Percentiles rank a stretch among this genome's conserved stretches.
Evolutionary conservation across 2,797 vertebrate genomes (phyloP).

Genomic region (Phaenicophaeus curvirostris): DNA sequence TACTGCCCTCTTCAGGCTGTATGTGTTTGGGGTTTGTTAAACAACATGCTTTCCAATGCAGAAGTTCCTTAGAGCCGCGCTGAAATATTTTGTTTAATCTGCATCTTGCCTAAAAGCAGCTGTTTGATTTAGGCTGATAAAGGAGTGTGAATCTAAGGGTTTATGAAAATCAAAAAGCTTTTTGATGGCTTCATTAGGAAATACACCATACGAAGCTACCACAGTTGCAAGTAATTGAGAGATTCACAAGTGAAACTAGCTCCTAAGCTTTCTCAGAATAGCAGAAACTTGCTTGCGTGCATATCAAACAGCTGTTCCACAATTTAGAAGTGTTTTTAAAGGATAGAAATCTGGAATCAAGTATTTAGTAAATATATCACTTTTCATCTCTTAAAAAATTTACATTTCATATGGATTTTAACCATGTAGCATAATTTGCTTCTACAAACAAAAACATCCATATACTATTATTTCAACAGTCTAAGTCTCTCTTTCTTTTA

Average conservation of each 20-base stretch:
- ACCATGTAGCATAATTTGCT: neutral
- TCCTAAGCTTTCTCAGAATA: neutral
- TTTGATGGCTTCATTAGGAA: neutral
- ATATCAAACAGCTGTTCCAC: constrained; percentile 14
- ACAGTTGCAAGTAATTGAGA: neutral
- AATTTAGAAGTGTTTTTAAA: neutral
- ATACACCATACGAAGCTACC: neutral
- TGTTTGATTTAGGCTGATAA: neutral
- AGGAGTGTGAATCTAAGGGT: neutral
- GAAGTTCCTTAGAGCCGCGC: neutral
- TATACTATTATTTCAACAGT: neutral
- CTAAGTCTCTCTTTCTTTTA: neutral
- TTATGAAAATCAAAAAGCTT: neutral
- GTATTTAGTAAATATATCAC: neutral
- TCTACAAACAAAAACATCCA: neutral
- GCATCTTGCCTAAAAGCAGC: neutral
- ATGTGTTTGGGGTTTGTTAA: neutral
- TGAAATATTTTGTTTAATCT: neutral
- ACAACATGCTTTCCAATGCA: neutral
- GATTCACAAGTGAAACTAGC: neutral
- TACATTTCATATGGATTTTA: neutral
- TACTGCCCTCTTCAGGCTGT: constrained; percentile 78
- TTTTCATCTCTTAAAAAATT: neutral
- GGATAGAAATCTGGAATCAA: neutral
- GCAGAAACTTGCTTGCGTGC: neutral